Conservation (phyloP, 2,113 vertebrate genomes). For the Percina caprodes region DNA sequence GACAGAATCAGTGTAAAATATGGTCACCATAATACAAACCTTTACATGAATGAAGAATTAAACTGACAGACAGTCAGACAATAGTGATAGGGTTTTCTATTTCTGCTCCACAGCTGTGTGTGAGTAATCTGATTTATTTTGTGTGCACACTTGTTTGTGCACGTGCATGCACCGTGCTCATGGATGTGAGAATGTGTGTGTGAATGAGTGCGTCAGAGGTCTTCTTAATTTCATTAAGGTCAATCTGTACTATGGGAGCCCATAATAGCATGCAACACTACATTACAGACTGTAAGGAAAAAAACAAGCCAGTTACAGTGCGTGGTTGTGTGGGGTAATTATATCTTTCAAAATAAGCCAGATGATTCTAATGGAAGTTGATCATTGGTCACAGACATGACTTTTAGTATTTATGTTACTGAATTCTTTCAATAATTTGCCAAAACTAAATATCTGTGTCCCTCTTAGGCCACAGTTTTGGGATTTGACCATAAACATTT, state of each 20-base stretch:
- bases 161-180: not conserved
- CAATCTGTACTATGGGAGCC: conserved; percentile 19
- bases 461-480: not conserved
- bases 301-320: conserved; percentile 18
- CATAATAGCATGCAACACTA: conserved; percentile 37
- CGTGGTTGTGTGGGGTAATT: conserved; percentile 20
- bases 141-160: not conserved
- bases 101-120: conserved; percentile 27
- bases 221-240: conserved; percentile 50
- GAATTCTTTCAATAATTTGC: not conserved
- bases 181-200: conserved; percentile 15
- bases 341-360: conserved; percentile 27
- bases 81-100: conserved; percentile 11
- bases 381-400: conserved; percentile 16
- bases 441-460: not conserved
- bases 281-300: conserved; percentile 27
- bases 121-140: conserved; percentile 19
- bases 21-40: not conserved
- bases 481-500: not conserved
- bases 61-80: not conserved
- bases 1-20: not conserved
- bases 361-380: conserved; percentile 20
- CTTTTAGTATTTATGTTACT: not conserved
- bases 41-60: not conserved
- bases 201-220: conserved; percentile 22